Conservation (phyloP, 2,797 vertebrate species). For the Liparis tanakae region DNA sequence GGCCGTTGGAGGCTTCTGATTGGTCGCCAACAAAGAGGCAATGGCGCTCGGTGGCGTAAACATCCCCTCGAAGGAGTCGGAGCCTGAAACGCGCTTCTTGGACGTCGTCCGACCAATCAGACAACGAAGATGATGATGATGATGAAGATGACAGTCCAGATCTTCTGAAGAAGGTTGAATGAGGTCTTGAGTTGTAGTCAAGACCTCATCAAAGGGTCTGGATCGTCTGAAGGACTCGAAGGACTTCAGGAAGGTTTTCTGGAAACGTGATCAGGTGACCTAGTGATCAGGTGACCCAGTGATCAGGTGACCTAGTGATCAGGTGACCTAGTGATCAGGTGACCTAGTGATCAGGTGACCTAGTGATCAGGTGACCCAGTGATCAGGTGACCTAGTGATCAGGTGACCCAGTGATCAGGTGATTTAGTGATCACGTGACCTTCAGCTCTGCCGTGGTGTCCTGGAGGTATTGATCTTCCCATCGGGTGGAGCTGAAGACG, state of each 20-base stretch:
- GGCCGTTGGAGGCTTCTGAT: neutral
- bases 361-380: no score
- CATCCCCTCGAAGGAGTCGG: neutral
- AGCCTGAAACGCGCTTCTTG: neutral
- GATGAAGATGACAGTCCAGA: neutral
- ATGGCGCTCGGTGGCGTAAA: neutral
- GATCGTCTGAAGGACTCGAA: neutral
- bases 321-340: no score
- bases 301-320: no score
- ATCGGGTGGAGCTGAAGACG: neutral
- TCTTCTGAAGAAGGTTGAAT: neutral
- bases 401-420: no score
- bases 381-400: neutral
- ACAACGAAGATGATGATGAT: neutral
- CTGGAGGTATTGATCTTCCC: conserved; percentile 11
- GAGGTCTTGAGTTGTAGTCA: conserved; percentile 41
- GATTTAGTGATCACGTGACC: no score
- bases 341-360: no score
- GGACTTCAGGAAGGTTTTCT: neutral
- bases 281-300: no score
- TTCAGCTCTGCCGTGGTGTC: neutral
- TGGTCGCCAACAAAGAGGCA: neutral
- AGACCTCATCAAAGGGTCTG: neutral
- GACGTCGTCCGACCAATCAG: neutral
- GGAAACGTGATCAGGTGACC: neutral